Evolutionary conservation across 2,888 invertebrate species (phyloP), one percentile per base, ranked within the genome.

Genomic region (Nemapogon koenigi): DNA sequence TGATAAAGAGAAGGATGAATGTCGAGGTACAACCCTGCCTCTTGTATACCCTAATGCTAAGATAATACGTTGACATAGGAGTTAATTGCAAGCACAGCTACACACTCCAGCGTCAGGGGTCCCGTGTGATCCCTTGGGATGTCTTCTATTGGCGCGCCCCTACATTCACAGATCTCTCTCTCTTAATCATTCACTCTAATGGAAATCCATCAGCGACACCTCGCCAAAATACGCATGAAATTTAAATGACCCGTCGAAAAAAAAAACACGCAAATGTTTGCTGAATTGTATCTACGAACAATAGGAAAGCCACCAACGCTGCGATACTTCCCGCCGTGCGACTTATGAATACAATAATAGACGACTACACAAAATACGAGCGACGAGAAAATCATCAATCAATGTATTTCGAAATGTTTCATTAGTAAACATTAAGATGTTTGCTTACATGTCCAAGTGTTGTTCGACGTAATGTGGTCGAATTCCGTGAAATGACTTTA

Each of bases 401-500:
- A 76, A 67, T 71, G 71, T 71, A 68, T 59, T 60, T 65, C 62
- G 68, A 71, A 69, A 73, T 69, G 70, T 75, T 76, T 73, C 75
- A 78, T 78, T 76, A 76, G 76, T 73, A 71, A 75, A 76, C 73
- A 78, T 78, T 78, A 75, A 78, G 76, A 78, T 78, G 76, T 76
- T 76, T 76, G 71, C 75, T 73, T 76, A 73, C 72, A 73, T 72
- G 70, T 71, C 64, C 64, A 55, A 63, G 59, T 69, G 68, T 64
- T 75, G 70, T 67, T 60, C 50, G 58, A 49, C 53, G 49, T 63
- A 62, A 67, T 65, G 61, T 58, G 57, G 51, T 47, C 50, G 57
- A 54, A 62, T 76, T 76, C 73, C 59, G 59, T 71, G 75, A 76
- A 76, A 69, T 62, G 57, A 59, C 57, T 58, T 16, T 22, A 48